Conservation (phyloP, 2,797 vertebrate genomes). For the Poecile montanus region DNA sequence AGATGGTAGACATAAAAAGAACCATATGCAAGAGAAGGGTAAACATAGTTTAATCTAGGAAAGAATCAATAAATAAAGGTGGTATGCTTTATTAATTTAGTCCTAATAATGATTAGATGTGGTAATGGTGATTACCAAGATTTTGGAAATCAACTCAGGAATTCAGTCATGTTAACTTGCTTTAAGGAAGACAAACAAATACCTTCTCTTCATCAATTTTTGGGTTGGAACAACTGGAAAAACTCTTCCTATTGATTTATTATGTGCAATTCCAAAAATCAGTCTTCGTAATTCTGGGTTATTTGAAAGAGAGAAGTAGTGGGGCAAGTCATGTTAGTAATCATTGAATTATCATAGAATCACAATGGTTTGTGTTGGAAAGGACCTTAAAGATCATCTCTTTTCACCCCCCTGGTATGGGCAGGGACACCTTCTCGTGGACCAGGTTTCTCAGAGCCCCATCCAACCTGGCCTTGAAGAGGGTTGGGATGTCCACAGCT, state of each 20-base stretch:
- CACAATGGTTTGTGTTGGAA: background rate
- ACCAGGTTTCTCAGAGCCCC: background rate
- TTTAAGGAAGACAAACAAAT: background rate
- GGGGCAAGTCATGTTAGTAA: background rate
- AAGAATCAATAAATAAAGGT: background rate
- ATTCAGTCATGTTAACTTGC: background rate
- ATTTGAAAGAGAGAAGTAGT: background rate
- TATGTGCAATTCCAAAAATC: background rate
- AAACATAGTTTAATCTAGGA: background rate
- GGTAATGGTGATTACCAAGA: background rate
- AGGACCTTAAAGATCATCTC: background rate
- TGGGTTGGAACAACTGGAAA: background rate
- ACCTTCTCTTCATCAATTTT: background rate
- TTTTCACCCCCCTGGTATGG: fast-evolving
- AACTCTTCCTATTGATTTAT: background rate
- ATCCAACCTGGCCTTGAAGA: background rate
- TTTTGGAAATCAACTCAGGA: background rate
- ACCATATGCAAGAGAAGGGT: background rate
- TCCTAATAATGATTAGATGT: background rate
- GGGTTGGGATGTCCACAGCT: background rate
- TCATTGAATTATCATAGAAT: background rate
- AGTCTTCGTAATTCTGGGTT: background rate
- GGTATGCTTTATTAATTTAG: background rate
- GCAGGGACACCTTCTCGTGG: background rate
- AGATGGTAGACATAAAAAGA: background rate